Percentiles rank a stretch among this genome's conserved stretches.
Evolutionary conservation across 1,140 invertebrate species (phyloP).

Genomic region (Cherax destructor): DNA sequence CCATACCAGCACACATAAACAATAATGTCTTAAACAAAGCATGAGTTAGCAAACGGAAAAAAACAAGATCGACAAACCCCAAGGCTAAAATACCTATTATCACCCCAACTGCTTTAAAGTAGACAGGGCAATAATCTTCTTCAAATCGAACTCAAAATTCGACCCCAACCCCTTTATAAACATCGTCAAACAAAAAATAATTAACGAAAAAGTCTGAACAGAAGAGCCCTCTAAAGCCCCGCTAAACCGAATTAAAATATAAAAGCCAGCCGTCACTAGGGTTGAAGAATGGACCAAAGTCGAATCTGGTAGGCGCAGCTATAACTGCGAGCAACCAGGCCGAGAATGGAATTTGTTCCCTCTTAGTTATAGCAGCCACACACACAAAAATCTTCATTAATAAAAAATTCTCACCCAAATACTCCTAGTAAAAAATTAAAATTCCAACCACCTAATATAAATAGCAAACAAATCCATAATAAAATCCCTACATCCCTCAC

Average conservation of each 20-base stretch:
- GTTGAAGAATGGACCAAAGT: conserved; percentile 86
- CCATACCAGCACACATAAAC: too few species aligned
- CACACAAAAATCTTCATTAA: too few species aligned
- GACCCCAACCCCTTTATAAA: conserved; percentile 48
- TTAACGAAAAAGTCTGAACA: not conserved
- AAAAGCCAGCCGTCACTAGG: conserved; percentile 83
- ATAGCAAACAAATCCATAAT: not conserved
- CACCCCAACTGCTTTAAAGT: conserved; percentile 62
- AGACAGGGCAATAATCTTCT: conserved; percentile 64
- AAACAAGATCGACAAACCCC: not conserved
- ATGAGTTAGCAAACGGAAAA: too few species aligned
- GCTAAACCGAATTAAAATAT: conserved; percentile 20
- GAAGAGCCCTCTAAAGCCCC: not conserved
- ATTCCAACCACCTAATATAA: not conserved
- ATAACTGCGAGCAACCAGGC: conserved; percentile 83
- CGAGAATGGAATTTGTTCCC: conserved; percentile 85
- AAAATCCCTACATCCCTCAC: conserved; percentile 7
- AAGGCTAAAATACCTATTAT: conserved; percentile 32
- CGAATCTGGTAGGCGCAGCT: conserved; percentile 83
- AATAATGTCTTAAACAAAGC: too few species aligned
- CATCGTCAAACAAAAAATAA: conserved; percentile 45
- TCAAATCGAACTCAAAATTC: conserved; percentile 59
- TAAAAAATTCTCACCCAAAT: conserved; percentile 24
- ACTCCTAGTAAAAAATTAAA: conserved; percentile 6
- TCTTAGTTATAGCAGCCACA: conserved; percentile 83